phyloP scores from a whole-genome alignment of 1,140 invertebrate genomes.

The Leptonema lineaticorne region DNA sequence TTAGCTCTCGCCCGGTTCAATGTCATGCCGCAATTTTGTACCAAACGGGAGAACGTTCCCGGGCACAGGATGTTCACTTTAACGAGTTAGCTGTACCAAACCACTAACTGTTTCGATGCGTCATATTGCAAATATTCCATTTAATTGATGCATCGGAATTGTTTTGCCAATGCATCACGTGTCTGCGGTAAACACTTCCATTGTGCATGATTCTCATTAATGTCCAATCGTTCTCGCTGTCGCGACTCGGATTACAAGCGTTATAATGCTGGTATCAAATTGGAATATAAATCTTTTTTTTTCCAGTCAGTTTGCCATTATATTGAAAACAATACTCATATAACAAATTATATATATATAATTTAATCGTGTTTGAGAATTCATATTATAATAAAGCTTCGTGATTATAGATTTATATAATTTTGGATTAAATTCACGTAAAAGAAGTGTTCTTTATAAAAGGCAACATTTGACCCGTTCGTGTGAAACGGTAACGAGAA shows the following conservation, averaged over 20 bases:
- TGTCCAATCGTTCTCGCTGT: background rate
- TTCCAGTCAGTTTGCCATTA: background rate
- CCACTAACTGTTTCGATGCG: background rate
- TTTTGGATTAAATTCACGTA: too few relatives aligned
- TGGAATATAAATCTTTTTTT: background rate
- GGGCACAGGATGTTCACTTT: slow-evolving; percentile 23
- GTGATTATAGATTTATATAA: too few relatives aligned
- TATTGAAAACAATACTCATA: background rate
- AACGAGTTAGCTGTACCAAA: background rate
- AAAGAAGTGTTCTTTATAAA: too few relatives aligned
- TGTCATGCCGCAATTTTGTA: slow-evolving; percentile 2
- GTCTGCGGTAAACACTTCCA: background rate
- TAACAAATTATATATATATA: background rate
- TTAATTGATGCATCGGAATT: slow-evolving; percentile 20
- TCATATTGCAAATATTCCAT: slow-evolving; percentile 26
- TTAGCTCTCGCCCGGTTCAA: slow-evolving; percentile 12
- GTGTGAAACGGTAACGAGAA: too few relatives aligned
- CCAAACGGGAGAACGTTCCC: slow-evolving; percentile 1
- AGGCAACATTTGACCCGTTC: too few relatives aligned
- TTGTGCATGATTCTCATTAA: background rate
- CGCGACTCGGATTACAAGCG: background rate
- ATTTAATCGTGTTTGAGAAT: too few relatives aligned
- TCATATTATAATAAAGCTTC: too few relatives aligned
- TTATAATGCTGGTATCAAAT: background rate
- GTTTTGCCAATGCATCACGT: background rate